phyloP scores from a whole-genome alignment of 1,140 invertebrate species.

The Drosophila willistoni region DNA sequence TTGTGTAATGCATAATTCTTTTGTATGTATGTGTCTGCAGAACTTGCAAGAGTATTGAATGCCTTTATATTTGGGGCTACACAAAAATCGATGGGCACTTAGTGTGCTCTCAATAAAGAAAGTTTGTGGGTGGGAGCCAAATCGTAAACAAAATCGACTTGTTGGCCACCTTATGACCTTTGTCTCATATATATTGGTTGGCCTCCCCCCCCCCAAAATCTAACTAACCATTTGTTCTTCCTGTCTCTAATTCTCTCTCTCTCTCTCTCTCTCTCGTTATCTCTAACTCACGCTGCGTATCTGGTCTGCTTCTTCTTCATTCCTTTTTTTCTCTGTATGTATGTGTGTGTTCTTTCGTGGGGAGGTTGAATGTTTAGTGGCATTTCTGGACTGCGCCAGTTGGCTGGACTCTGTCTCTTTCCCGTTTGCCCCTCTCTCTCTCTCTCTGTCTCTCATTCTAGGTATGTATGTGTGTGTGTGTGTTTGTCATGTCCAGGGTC shows the following conservation, averaged over 20 bases:
- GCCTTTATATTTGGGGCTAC: not conserved
- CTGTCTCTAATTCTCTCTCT: not conserved
- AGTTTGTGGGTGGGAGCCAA: conserved; percentile 1
- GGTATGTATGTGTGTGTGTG: not conserved
- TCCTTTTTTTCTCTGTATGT: not conserved
- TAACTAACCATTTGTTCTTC: conserved; percentile 11
- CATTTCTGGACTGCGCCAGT: conserved; percentile 55
- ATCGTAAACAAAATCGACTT: conserved; percentile 52
- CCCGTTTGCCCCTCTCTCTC: conserved; percentile 9
- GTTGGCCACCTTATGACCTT: conserved; percentile 39
- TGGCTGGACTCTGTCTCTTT: conserved; percentile 41
- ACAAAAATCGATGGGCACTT: conserved; percentile 6
- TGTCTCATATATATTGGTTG: conserved; percentile 44
- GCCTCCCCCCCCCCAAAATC: not conserved
- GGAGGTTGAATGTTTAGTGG: conserved; percentile 46
- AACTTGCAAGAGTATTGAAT: no score
- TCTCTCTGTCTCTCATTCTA: conserved; percentile 8
- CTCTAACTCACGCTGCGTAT: not conserved
- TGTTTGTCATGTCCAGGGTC: conserved; percentile 62
- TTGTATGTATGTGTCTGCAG: no score
- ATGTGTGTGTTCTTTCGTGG: not conserved
- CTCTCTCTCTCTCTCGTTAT: not conserved
- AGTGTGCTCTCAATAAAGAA: not conserved
- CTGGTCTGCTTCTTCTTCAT: conserved; percentile 19
- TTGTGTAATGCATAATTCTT: no score